Conservation (phyloP, 2,113 vertebrate species). For the Porphyrio hochstetteri region DNA sequence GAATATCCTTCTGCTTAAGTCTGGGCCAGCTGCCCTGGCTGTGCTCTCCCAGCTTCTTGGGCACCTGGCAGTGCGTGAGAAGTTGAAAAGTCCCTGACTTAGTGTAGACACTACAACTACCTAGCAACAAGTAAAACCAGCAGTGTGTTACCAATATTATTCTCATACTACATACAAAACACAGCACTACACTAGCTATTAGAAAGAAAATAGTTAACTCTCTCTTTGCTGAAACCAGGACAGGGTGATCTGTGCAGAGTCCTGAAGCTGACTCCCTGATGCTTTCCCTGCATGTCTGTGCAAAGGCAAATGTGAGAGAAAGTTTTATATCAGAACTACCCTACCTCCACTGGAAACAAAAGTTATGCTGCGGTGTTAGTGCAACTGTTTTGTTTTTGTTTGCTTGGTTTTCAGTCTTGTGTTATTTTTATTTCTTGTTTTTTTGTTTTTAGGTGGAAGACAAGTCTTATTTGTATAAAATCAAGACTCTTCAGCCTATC, state of each 20-base stretch:
- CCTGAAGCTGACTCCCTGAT: not conserved
- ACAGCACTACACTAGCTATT: no score
- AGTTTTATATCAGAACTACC: not conserved
- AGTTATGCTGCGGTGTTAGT: not conserved
- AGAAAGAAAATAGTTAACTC: no score
- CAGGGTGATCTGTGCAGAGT: not conserved
- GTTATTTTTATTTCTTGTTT: not conserved
- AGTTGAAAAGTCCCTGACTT: no score
- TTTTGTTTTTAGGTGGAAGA: not conserved
- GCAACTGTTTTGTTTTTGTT: not conserved
- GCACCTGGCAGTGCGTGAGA: no score
- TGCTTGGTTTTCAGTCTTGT: not conserved
- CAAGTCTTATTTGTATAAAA: not conserved
- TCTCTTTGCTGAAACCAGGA: no score
- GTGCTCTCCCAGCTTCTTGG: no score
- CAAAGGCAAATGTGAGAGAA: not conserved
- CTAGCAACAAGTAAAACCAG: no score
- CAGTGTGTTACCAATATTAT: no score
- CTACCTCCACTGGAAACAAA: not conserved
- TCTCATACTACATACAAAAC: no score
- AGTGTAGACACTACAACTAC: no score
- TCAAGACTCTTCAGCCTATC: not conserved
- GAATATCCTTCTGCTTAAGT: no score
- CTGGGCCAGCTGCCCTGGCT: no score
- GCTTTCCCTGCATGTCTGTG: not conserved